Base-by-base conservation (phyloP, 2,888 invertebrate species). In the Rutpela maculata region DNA sequence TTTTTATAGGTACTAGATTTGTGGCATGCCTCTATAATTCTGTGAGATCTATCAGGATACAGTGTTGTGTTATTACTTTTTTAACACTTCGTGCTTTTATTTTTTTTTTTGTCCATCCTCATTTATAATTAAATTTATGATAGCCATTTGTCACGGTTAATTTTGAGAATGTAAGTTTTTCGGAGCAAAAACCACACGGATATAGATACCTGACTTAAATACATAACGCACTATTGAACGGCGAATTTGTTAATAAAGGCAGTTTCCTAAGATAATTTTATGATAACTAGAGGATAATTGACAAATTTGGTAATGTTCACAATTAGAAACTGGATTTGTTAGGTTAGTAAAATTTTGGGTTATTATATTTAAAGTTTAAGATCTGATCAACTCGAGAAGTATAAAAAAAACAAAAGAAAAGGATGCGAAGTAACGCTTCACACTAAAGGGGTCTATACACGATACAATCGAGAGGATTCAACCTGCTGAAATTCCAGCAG, bases 21-120 rank as follows among this genome's bases (percentile, higher is more conserved):
- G 50, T 50, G n/a, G 50, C 50, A 50, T 50, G 50, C n/a, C 50
- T 50, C n/a, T 50, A 50, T 50, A 50, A 50, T 50, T 50, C 50
- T 50, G n/a, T n/a, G 50, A 50, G 50, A 15, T 50, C n/a, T 50
- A 50, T n/a, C 50, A 15, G n/a, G 50, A 50, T 50, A 50, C 15
- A n/a, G 3, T 50, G 5, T 50, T n/a, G 50, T 50, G 7, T 50
- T 50, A 50, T 50, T 50, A 50, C 50, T 50, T 50, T 50, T 50
- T 50, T n/a, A 50, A 50, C 50, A 50, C 50, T 50, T 50, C 50
- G 50, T n/a, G 50, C 5, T 50, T n/a, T 15, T 4, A 43, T 43
- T 50, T 50, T 50, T 43, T 50, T 50, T 50, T 50, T 50, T 50
- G 3, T 15, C 15, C 50, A n/a, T 50, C n/a, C 50, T 50, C n/a